Base-by-base conservation (phyloP, 2,797 vertebrate genomes). In the Hypotaenidia philippensis region DNA sequence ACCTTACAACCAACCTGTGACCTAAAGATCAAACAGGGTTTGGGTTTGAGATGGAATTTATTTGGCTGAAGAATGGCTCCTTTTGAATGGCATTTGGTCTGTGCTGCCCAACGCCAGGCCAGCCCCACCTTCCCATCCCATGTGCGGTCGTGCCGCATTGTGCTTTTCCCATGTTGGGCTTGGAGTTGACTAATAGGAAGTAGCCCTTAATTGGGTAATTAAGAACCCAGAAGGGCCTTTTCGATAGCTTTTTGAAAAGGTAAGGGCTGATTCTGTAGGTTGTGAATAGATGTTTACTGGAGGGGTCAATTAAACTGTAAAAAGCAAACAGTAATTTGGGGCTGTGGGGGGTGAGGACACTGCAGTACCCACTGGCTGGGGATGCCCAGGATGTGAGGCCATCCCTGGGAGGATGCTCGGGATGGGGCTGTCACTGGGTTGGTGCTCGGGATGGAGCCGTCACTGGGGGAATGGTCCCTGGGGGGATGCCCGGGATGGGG, bases 201-300 rank as follows among this genome's bases (percentile, higher is more conserved):
- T 6, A 84, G 80, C 94, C 91, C 74, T 82, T 85, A 95, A 44
- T 44, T 44, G 18, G 41, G 41, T 44, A 44, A 85, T 95, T 90
- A 95, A 75, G 74, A 84, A 22, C 41, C 85, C 70, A 25, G 94
- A 89, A 79, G 92, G 68, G 72, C 69, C 78, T 86, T 89, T 44
- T 93, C 89, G 85, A 81, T 60, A 56, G 64, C 68, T 66, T 26
- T 87, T 64, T 81, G 83, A 82, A 82, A 93, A 92, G 89, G 19
- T 27, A 92, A 56, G n/a, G 41, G 44, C 75, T 83, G 83, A 96
- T 96, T 74, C 81, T 18, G 20, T 72, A 88, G 83, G 83, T 92
- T 74, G 41, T 92, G 92, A 86, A 83, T 34, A 12, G 71, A 70
- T 74, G 77, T 83, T 88, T 91, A 71, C 85, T 96, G 65, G 89